Percentiles rank a stretch among this genome's conserved stretches.
Conservation (phyloP, 1,140 invertebrate species). For the Zeugodacus cucurbitae region DNA sequence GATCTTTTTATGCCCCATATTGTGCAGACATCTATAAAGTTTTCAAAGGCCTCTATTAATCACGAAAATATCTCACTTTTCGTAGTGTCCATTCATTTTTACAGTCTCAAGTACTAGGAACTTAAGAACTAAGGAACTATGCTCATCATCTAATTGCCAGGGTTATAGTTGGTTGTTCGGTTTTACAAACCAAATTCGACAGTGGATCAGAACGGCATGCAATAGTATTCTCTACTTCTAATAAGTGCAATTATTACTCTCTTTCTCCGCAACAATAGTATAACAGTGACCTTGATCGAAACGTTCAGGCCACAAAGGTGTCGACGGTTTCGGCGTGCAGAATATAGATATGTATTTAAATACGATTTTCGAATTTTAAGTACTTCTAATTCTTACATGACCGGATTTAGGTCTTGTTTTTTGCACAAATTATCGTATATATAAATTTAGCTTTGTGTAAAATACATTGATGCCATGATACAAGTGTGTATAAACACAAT, state of each 20-base stretch:
- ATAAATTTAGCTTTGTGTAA: not conserved
- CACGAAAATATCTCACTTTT: too few relatives aligned
- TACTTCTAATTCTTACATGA: not conserved
- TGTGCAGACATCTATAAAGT: too few relatives aligned
- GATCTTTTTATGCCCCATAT: too few relatives aligned
- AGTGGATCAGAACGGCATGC: too few relatives aligned
- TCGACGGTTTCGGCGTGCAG: not conserved
- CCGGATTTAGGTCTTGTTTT: not conserved
- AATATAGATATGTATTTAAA: not conserved
- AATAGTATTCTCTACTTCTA: not conserved
- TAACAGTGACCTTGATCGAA: not conserved
- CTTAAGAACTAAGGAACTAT: too few relatives aligned
- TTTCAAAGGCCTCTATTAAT: too few relatives aligned
- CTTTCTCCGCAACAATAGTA: not conserved
- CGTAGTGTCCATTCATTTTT: too few relatives aligned
- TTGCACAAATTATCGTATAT: not conserved
- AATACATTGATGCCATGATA: too few relatives aligned
- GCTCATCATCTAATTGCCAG: too few relatives aligned
- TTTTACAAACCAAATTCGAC: too few relatives aligned
- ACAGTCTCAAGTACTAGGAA: too few relatives aligned
- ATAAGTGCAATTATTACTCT: not conserved
- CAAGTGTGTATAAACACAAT: not conserved
- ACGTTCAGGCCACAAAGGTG: not conserved
- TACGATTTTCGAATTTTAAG: not conserved
- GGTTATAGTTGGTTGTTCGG: too few relatives aligned